A percentile compares a stretch with the other conserved stretches of the same genome.
phyloP scores from a whole-genome alignment of 2,888 invertebrate genomes.

The Noctua fimbriata region DNA sequence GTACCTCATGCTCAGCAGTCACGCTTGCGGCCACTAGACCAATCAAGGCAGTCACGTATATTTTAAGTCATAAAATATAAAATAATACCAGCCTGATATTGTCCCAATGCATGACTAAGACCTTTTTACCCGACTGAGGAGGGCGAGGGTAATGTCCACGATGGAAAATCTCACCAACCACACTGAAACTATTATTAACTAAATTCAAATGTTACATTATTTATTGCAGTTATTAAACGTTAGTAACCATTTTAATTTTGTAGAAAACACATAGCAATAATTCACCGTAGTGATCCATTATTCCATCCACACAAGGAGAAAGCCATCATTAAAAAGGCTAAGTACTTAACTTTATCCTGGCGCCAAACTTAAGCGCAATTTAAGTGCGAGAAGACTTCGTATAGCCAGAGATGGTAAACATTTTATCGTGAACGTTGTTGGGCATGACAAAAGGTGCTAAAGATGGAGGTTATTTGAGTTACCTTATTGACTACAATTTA shows the following conservation, averaged over 20 bases:
- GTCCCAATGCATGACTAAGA: no score
- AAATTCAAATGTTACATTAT: neutral
- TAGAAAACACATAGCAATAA: neutral
- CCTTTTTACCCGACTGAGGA: no score
- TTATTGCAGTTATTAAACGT: neutral
- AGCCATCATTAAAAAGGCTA: constrained; percentile 51
- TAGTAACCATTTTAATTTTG: neutral
- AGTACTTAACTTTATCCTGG: constrained; percentile 44
- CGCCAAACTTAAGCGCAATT: constrained; percentile 45
- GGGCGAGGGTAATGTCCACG: no score
- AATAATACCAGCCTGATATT: no score
- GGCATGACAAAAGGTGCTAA: neutral
- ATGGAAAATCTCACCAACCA: neutral
- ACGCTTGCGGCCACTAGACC: no score
- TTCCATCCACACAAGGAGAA: constrained; percentile 5
- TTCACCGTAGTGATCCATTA: constrained; percentile 25
- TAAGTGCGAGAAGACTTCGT: constrained; percentile 39
- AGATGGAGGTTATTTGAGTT: neutral
- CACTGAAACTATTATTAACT: neutral
- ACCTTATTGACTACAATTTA: no score
- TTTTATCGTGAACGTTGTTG: constrained; percentile 6
- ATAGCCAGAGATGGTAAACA: constrained; percentile 28
- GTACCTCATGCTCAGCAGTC: no score
- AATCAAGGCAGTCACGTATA: no score
- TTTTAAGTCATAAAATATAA: no score